Evolutionary conservation across 2,113 vertebrate species (phyloP).

Genomic region (Grallaria varia): DNA sequence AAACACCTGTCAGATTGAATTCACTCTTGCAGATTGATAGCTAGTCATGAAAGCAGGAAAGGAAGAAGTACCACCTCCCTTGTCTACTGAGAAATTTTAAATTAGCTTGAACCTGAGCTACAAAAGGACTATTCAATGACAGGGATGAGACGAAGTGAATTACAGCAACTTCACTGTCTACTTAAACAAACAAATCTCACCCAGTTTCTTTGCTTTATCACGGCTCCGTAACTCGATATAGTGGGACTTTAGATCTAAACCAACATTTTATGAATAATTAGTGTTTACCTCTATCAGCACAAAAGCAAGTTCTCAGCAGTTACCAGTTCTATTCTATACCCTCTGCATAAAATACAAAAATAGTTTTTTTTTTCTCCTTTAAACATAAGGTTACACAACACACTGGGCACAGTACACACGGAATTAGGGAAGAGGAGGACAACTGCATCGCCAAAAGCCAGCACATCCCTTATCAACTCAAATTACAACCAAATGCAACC

Average conservation of each 20-base stretch:
- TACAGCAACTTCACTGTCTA: neutral
- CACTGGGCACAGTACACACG: fast-evolving
- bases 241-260: neutral
- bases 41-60: neutral
- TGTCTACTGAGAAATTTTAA: neutral
- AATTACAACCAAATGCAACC: no score
- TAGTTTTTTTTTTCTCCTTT: fast-evolving
- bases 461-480: no score
- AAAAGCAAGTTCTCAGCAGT: neutral
- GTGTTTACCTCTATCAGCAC: neutral
- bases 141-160: neutral
- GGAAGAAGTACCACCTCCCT: neutral
- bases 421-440: neutral
- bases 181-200: neutral
- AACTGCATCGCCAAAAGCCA: no score
- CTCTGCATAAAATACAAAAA: neutral
- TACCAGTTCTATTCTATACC: neutral
- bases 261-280: neutral
- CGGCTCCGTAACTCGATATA: neutral
- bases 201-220: neutral
- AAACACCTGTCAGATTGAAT: neutral
- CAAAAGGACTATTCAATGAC: neutral
- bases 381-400: neutral
- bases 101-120: neutral
- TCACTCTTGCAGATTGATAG: neutral